Base-by-base conservation (phyloP, 2,797 vertebrate genomes). In the Hydrophis major region DNA sequence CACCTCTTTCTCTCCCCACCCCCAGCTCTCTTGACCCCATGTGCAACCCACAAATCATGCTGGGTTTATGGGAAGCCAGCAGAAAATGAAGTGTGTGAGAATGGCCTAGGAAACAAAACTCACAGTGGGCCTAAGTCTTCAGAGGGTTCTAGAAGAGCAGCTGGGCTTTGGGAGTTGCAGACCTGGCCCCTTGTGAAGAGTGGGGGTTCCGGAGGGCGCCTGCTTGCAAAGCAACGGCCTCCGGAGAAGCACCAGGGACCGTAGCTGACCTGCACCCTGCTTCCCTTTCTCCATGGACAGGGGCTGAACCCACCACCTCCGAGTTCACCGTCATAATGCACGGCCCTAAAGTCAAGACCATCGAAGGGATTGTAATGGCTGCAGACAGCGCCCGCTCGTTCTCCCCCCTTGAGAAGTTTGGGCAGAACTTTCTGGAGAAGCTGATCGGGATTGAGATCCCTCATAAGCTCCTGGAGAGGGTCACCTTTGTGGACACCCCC, bases 271-370 rank as follows among this genome's bases (percentile, higher is more conserved):
- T 12, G 47, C 3, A 5, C 18, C 94, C 61, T 89, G 59, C n/a
- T 74, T 93, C 89, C 22, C 94, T 89, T 88, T 0, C 0, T 94
- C 92, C 87, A 91, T 93, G 93, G 2, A 6, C 95, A 99, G 99
- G 99, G 94, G 99, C 99, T 92, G 99, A 99, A 96, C 99, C 99
- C 61, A 99, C 99, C 97, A 99, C 99, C 95, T 99, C 99, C 0
- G 99, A 99, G 97, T 99, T 99, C 97, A 99, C 99, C 0, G 99
- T 99, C 88, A 99, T 99, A 94, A 99, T 98, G 98, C 99, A 99
- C 0, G 99, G 99, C 25, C 98, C 99, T 94, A 99, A 99, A 97
- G 98, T 99, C 94, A 99, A 99, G 95, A 99, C 99, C 53, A 99
- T 99, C 0, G 99, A 99, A 96, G 99, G 99, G 89, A 99, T 99